phyloP scores from a whole-genome alignment of 2,888 invertebrate species.

The Ectemnius continuus region DNA sequence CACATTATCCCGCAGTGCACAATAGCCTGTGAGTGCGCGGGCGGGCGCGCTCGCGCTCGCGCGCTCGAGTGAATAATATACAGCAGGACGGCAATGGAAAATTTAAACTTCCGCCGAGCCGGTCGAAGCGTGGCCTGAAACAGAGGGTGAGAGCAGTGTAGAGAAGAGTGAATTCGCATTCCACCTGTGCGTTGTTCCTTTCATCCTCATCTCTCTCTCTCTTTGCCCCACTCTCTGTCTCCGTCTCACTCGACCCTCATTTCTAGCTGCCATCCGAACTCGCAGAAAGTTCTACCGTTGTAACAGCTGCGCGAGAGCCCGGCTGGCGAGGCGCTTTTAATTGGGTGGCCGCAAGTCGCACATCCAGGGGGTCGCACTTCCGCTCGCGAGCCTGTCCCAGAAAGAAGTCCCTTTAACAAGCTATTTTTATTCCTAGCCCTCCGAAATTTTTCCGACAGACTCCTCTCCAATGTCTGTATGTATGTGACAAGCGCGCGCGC shows the following conservation, averaged over 20 bases:
- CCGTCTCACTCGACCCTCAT: constrained; percentile 33
- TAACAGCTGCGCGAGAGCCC: constrained; percentile 61
- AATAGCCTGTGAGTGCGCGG: constrained; percentile 18
- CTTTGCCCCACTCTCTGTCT: constrained; percentile 12
- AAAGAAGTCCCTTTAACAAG: constrained; percentile 11
- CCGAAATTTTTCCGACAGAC: no score
- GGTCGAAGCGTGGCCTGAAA: background rate
- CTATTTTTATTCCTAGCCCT: constrained; percentile 16
- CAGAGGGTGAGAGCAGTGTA: constrained; percentile 13
- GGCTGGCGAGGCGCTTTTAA: constrained; percentile 66
- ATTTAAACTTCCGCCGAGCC: constrained; percentile 47
- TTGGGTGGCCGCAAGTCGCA: constrained; percentile 59
- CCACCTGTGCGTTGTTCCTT: constrained; percentile 45
- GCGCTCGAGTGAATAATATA: constrained; percentile 36
- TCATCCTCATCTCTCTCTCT: constrained; percentile 26
- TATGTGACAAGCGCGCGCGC: no score
- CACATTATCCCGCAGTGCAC: constrained; percentile 39
- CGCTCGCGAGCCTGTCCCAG: constrained; percentile 34
- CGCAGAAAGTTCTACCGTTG: constrained; percentile 62
- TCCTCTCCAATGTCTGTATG: no score
- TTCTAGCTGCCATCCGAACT: constrained; percentile 39
- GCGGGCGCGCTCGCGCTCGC: no score
- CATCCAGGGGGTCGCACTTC: constrained; percentile 44
- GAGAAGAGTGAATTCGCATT: constrained; percentile 49
- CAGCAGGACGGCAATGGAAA: constrained; percentile 39